These are phyloP conservation scores for Proteles cristata DNA, from an alignment of 2,113 vertebrate species.

Conservation along the genomic window DNA sequence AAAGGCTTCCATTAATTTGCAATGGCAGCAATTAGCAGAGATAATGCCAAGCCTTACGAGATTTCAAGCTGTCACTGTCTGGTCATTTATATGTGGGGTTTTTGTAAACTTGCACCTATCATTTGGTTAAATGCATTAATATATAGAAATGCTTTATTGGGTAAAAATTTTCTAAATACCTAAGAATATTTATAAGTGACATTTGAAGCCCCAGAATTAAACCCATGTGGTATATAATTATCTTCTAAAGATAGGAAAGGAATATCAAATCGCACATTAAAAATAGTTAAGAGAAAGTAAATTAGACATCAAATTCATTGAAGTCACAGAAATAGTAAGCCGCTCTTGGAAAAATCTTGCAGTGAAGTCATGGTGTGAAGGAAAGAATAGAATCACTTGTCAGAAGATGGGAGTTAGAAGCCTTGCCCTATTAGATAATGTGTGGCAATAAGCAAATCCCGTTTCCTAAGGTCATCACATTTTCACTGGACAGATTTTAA, in stretches of 20 bases:
- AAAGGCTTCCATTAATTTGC: constrained; percentile 86
- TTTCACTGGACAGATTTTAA: not conserved
- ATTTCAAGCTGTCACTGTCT: constrained; percentile 83
- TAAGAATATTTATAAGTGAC: constrained; percentile 13
- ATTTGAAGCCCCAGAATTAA: not conserved
- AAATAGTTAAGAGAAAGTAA: not conserved
- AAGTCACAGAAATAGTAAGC: not conserved
- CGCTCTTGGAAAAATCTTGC: not conserved
- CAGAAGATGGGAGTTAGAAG: not conserved
- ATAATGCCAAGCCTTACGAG: constrained; percentile 78
- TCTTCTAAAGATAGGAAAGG: not conserved
- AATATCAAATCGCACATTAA: not conserved
- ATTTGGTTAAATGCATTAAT: constrained; percentile 63
- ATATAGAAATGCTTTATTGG: constrained; percentile 6
- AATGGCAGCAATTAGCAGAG: constrained; percentile 87
- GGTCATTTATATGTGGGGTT: constrained; percentile 72
- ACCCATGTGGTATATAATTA: not conserved
- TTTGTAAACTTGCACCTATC: constrained; percentile 67
- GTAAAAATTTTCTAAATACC: not conserved
- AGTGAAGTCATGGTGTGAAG: not conserved
- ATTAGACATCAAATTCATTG: not conserved
- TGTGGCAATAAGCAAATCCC: not conserved
- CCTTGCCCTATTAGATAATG: not conserved
- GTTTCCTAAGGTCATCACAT: not conserved
- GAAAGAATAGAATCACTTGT: not conserved